Evolutionary conservation across 2,113 vertebrate genomes (phyloP), one percentile per base, ranked within the genome.

Genomic region (Alethe castanea): DNA sequence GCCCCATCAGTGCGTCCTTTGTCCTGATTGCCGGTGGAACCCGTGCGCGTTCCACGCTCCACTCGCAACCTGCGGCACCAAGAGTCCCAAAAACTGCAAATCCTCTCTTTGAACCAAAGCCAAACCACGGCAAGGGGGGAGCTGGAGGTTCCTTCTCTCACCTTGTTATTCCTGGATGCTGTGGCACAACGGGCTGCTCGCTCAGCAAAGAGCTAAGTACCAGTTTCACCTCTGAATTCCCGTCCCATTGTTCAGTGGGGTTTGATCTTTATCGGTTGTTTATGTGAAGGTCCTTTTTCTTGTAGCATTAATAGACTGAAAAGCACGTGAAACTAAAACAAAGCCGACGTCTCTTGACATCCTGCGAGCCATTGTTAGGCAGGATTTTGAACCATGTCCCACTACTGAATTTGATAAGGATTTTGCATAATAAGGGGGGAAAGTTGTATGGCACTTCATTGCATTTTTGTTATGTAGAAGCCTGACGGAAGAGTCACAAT

Each of bases 381-480:
- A 40, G 91, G 89, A 66, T 91, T 92, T 69, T 89, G 70, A 89
- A 94, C 26, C 71, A 50, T 93, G 64, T 40, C 80, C 18, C 56
- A 78, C 93, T 67, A 11, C 92, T 95, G 90, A 94, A 71, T 92
- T 52, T 85, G 59, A 90, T 95, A 73, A 92, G 84, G 77, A 69
- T 91, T 95, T 92, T 96, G 86, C 84, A 95, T 83, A 95, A 85
- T 94, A 73, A 89, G 59, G 60, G 62, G 35, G n/a, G n/a, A 67
- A 95, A 95, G 87, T 80, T 95, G 87, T 73, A 52, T 91, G 60
- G 82, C 36, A 31, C 81, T 93, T 95, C 60, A 22, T 92, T 65
- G 78, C 87, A 88, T 96, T 96, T 91, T 97, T 96, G 93, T 95
- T 90, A 96, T 96, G 94, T 94, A 96, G 93, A 96, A 92, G 65